Conservation (phyloP, 2,797 vertebrate species). For the Pteropus rufus region DNA sequence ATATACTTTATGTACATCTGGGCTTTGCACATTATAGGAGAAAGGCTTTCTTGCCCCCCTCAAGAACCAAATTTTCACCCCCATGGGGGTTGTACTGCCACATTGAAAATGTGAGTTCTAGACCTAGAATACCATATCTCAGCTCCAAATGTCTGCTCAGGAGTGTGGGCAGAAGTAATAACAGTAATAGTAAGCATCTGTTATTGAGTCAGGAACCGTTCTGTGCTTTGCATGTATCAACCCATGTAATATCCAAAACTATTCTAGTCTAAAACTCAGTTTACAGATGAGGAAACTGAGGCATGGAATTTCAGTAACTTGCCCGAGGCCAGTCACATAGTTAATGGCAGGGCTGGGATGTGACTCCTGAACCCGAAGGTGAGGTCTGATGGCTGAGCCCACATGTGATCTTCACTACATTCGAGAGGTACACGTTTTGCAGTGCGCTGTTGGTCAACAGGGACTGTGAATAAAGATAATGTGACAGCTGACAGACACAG, state of each 20-base stretch:
- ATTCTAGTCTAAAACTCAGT: not conserved
- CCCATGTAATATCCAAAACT: not conserved
- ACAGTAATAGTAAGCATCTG: not conserved
- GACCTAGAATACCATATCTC: not conserved
- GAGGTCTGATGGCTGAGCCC: too few species aligned
- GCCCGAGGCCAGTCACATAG: not conserved
- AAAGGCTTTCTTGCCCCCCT: not conserved
- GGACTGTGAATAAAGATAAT: not conserved
- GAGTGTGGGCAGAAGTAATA: not conserved
- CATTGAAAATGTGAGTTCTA: not conserved
- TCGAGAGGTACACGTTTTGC: accelerated
- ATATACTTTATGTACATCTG: not conserved
- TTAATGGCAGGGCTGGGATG: not conserved
- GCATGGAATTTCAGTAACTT: not conserved
- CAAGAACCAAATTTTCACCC: not conserved
- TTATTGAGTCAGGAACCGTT: not conserved
- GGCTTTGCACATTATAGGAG: not conserved
- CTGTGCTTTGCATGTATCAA: not conserved
- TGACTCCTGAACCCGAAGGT: not conserved
- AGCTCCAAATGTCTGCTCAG: not conserved
- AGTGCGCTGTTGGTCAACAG: accelerated
- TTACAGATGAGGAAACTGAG: not conserved
- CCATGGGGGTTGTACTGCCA: not conserved
- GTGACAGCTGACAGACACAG: too few species aligned
- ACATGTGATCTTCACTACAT: too few species aligned